A percentile compares a stretch with the other conserved stretches of the same genome.
Conservation (phyloP, 2,113 vertebrate genomes). For the Arizona elegans region DNA sequence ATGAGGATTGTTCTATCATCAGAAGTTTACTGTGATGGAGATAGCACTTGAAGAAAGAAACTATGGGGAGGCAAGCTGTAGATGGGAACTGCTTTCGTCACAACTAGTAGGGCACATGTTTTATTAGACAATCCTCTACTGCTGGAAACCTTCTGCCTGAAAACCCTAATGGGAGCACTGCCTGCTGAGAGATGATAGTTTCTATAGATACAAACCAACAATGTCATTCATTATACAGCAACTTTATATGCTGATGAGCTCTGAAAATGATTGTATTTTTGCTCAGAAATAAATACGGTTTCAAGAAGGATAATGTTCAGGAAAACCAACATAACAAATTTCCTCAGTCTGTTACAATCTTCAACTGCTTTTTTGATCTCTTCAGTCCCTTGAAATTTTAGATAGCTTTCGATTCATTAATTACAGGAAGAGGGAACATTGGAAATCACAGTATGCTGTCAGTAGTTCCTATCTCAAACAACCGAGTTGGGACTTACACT, state of each 20-base stretch:
- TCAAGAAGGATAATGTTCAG: not conserved
- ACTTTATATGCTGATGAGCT: not conserved
- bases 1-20: not conserved
- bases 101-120: not conserved
- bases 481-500: not conserved
- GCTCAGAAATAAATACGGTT: not conserved
- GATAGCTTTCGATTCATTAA: slow-evolving; percentile 37
- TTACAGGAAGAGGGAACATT: slow-evolving; percentile 42
- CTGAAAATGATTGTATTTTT: not conserved
- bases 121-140: not conserved
- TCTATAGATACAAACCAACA: not conserved
- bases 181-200: not conserved
- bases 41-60: not conserved
- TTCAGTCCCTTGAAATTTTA: slow-evolving; percentile 43
- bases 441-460: slow-evolving; percentile 32
- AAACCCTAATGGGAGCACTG: not conserved
- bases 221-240: not conserved
- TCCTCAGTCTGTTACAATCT: slow-evolving; percentile 37
- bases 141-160: not conserved
- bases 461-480: not conserved
- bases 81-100: not conserved
- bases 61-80: not conserved
- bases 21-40: not conserved
- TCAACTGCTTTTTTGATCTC: slow-evolving; percentile 20
- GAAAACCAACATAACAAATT: slow-evolving; percentile 9